Evolutionary conservation across 2,888 invertebrate species (phyloP), one percentile per base, ranked within the genome.

Genomic region (Netelia virgata): DNA sequence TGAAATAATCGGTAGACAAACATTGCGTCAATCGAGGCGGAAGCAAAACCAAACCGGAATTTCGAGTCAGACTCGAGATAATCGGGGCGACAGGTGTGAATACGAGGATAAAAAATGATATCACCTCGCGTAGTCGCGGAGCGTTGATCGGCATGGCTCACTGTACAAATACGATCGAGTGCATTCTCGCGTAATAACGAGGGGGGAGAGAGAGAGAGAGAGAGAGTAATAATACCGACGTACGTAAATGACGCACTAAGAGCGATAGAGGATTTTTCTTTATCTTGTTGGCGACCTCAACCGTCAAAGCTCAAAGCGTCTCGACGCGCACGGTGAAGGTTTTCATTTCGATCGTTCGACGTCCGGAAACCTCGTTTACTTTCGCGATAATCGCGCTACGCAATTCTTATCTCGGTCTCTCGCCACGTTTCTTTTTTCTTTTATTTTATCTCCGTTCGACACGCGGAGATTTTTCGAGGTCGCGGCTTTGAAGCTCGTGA

Each of bases 351-450:
- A 77, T 77, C 77, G 50, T 69, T 61, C 59, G 68, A 77, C 47
- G 47, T 66, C 43, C 23, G 43, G 10, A 16, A 59, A 16, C 1
- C 43, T 47, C 36, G 28, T 28, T 5, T 28, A 1, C 28, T 41
- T 28, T 28, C 10, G 47, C 64, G 75, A 55, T 64, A 75, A 61
- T 47, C 43, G 5, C 28, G 5, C 61, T 16, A 18, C 50, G 77
- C 69, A 70, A 63, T 70, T 20, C 61, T 77, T 63, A 70, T 77
- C 77, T 70, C 28, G 9, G 14, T 16, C 8, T 28, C 10, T 55
- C 41, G 14, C 11, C 55, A 18, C 53, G 53, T 61, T 23, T 23
- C 20, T 72, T 18, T 59, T 11, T 72, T 11, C 53, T 23, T 23
- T n/a, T 72, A 14, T 59, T 11, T 72, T 11, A 20, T 20, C 9